A percentile compares a stretch with the other conserved stretches of the same genome.
Evolutionary conservation across 2,888 invertebrate species (phyloP).

Genomic region (Conistra vaccinii): DNA sequence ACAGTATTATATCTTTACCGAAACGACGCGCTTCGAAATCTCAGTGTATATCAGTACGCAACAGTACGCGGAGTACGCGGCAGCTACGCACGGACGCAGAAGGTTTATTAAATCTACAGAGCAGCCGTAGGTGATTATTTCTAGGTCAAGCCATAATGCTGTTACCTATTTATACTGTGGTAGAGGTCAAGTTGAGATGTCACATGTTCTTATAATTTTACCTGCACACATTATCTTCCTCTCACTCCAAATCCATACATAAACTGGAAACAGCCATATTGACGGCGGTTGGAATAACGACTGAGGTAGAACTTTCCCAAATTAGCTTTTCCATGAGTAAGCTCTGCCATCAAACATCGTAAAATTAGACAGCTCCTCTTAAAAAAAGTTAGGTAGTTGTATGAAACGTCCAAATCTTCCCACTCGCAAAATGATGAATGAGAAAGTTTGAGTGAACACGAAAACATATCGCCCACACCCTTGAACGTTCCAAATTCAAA

Average conservation of each 20-base stretch:
- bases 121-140: no score
- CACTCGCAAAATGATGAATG: slow-evolving; percentile 39
- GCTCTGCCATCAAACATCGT: no score
- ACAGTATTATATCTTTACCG: no score
- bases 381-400: not conserved
- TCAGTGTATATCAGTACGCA: no score
- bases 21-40: no score
- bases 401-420: slow-evolving; percentile 9
- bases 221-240: no score
- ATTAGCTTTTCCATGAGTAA: not conserved
- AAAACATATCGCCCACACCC: slow-evolving; percentile 29
- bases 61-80: no score
- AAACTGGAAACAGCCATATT: not conserved
- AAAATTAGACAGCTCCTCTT: not conserved
- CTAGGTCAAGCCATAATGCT: no score
- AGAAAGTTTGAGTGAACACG: slow-evolving; percentile 23
- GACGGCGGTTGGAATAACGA: not conserved
- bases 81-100: no score
- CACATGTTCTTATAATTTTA: not conserved
- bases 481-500: slow-evolving; percentile 16
- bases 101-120: no score
- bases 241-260: not conserved
- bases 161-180: no score
- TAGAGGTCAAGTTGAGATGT: not conserved
- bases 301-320: not conserved